These are phyloP conservation scores for Tarsius wallacei DNA, from an alignment of 2,797 vertebrate genomes.

Conservation along the genomic window DNA sequence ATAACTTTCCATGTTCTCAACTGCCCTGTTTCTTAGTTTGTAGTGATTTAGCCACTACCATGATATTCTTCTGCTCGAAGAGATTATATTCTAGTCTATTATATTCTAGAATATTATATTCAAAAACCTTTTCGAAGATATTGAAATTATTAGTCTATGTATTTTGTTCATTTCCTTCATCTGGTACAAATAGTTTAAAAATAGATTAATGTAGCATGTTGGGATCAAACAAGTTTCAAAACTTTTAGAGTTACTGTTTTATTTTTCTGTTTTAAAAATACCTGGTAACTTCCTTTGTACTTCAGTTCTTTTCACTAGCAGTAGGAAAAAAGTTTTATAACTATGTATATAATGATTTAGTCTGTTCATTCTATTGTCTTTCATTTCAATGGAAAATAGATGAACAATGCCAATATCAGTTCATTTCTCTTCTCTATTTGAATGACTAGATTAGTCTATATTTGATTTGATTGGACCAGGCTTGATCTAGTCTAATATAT, in stretches of 20 bases:
- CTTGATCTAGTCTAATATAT: not conserved
- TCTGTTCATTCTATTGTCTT: not conserved
- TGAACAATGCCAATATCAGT: not conserved
- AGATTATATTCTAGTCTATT: conserved; percentile 51
- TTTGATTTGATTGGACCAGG: conserved; percentile 12
- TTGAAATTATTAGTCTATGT: not conserved
- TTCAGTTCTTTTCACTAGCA: not conserved
- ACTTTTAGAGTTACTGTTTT: not conserved
- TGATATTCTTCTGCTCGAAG: conserved; percentile 22
- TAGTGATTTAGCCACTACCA: not conserved
- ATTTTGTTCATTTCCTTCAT: conserved; percentile 7
- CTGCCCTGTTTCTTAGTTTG: not conserved
- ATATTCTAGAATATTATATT: not conserved
- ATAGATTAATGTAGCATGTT: not conserved
- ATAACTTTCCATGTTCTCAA: not conserved
- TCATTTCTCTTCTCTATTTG: conserved; percentile 6
- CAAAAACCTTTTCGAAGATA: conserved; percentile 29
- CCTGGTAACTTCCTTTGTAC: not conserved
- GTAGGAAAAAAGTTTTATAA: not conserved
- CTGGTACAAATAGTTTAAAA: conserved; percentile 1
- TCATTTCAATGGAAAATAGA: conserved; percentile 4
- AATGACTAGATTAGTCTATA: not conserved
- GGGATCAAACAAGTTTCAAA: not conserved
- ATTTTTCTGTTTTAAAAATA: conserved; percentile 2
- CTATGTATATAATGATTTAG: not conserved